A percentile compares a stretch with the other conserved stretches of the same genome.
phyloP scores from a whole-genome alignment of 2,113 vertebrate genomes.

The Ginglymostoma cirratum region DNA sequence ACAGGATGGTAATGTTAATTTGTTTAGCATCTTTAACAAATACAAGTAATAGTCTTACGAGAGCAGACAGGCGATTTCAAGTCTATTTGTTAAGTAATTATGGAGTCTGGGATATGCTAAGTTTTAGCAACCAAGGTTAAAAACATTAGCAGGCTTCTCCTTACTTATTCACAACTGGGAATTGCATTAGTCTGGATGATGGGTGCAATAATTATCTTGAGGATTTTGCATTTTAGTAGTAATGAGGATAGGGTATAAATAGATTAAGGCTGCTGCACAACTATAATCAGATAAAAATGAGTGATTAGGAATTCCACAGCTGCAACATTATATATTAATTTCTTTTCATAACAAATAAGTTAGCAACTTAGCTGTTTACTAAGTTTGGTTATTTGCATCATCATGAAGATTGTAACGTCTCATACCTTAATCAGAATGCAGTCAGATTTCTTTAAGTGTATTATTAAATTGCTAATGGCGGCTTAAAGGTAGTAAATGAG shows the following conservation, averaged over 20 bases:
- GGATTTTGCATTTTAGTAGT: neutral
- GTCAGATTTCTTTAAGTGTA: neutral
- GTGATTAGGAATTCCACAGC: neutral
- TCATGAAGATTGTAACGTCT: neutral
- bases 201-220: neutral
- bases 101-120: neutral
- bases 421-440: neutral
- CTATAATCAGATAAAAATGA: neutral
- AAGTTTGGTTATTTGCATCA: neutral
- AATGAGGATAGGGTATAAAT: neutral
- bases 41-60: neutral
- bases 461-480: neutral
- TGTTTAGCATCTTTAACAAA: neutral
- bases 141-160: neutral
- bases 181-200: neutral
- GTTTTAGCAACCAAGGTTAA: neutral
- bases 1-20: neutral
- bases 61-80: neutral
- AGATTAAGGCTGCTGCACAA: neutral
- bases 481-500: neutral
- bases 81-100: neutral
- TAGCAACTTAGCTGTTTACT: neutral
- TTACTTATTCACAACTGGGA: neutral
- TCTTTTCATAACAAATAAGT: neutral
- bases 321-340: neutral